Percentiles rank a stretch among this genome's conserved stretches.
phyloP scores from a whole-genome alignment of 2,888 invertebrate genomes.

The Rotaria sp. region DNA sequence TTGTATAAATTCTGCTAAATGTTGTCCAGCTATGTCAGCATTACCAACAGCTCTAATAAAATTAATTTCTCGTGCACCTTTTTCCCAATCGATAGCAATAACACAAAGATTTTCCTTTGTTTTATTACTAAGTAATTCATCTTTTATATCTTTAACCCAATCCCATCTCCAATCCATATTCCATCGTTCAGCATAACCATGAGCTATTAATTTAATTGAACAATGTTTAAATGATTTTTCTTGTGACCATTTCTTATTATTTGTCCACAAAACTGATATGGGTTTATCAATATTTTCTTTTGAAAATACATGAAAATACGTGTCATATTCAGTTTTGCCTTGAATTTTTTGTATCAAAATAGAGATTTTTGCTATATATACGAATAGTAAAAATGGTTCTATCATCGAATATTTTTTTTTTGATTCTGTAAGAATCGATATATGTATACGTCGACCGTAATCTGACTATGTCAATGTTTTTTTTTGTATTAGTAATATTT shows the following conservation, averaged over 20 bases:
- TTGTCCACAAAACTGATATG: background rate
- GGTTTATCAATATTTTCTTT: background rate
- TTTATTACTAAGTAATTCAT: conserved; percentile 28
- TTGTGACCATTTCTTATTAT: background rate
- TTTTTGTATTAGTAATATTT: background rate
- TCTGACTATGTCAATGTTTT: background rate
- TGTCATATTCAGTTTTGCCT: background rate
- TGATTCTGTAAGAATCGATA: background rate
- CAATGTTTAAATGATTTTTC: background rate
- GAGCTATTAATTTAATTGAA: conserved; percentile 4
- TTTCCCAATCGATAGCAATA: conserved; percentile 37
- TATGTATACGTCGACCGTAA: background rate
- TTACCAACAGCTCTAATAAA: conserved; percentile 37
- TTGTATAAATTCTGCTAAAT: conserved; percentile 27
- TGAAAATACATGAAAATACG: conserved; percentile 19
- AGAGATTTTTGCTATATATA: background rate
- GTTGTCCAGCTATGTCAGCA: conserved; percentile 31
- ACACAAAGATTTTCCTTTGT: conserved; percentile 28
- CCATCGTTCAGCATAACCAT: conserved; percentile 39
- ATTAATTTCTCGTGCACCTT: conserved; percentile 41
- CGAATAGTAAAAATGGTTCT: background rate
- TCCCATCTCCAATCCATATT: conserved; percentile 40
- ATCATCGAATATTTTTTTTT: background rate
- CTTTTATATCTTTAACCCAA: conserved; percentile 37
- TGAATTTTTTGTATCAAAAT: background rate